Percentiles rank a stretch among this genome's conserved stretches.
Conservation (phyloP, 2,888 invertebrate species). For the Agrilus biguttatus region DNA sequence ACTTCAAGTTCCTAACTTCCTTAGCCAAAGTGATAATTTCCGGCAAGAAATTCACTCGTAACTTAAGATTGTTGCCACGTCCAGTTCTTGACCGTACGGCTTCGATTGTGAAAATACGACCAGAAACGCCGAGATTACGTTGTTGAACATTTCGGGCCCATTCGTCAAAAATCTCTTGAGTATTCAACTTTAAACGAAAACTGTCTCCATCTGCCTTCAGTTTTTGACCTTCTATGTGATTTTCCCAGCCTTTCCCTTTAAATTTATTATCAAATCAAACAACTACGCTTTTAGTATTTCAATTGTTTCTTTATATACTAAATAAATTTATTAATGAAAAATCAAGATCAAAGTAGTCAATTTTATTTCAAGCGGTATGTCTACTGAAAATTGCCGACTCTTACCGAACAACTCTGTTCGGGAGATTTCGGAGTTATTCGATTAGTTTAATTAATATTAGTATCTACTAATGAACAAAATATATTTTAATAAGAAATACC, state of each 20-base stretch:
- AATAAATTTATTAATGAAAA: no score
- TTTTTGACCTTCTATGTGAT: constrained; percentile 96
- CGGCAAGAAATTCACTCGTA: constrained; percentile 90
- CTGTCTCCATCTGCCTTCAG: constrained; percentile 96
- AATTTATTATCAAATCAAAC: background rate
- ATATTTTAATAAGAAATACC: no score
- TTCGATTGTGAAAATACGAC: constrained; percentile 89
- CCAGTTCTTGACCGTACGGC: constrained; percentile 62
- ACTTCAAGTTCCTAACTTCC: constrained; percentile 93
- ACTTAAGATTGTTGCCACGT: constrained; percentile 69
- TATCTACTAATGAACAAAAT: no score
- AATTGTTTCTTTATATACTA: background rate
- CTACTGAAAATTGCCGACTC: no score
- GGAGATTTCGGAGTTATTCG: no score
- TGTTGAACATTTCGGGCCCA: constrained; percentile 94
- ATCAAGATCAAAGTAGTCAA: no score
- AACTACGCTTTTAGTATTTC: background rate
- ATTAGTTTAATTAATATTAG: no score
- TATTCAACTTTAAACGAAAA: constrained; percentile 90
- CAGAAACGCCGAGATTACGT: constrained; percentile 84
- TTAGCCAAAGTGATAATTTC: constrained; percentile 97
- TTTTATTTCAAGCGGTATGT: no score
- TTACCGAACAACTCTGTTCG: no score
- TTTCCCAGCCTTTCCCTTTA: constrained; percentile 94
- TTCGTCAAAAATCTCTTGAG: constrained; percentile 94